A percentile compares a stretch with the other conserved stretches of the same genome.
These are phyloP conservation scores for Enteromius unitaeniatus DNA, from an alignment of 2,797 vertebrate species.

Conservation along the genomic window DNA sequence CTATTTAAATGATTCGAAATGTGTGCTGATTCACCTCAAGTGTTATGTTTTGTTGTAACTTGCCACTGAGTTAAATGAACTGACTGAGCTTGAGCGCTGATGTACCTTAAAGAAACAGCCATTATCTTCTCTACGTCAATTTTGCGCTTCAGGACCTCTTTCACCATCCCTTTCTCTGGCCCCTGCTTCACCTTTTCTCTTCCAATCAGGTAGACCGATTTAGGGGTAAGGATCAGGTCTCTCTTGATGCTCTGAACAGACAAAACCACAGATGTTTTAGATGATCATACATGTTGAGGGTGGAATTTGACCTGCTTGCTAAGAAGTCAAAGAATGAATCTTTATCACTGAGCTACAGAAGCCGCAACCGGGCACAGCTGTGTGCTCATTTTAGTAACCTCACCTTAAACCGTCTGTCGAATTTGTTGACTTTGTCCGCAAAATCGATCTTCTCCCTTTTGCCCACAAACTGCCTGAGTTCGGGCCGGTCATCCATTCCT, in stretches of 20 bases:
- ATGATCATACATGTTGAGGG: neutral
- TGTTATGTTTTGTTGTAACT: neutral
- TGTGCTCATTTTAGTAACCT: neutral
- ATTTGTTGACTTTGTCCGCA: constrained; percentile 94
- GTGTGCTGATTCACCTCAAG: neutral
- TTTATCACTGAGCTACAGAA: neutral
- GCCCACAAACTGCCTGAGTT: constrained; percentile 92
- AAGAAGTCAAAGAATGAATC: neutral
- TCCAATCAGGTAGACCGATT: constrained; percentile 92
- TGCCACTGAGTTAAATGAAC: neutral
- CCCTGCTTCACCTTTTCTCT: constrained; percentile 96
- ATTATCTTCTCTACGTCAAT: constrained; percentile 92
- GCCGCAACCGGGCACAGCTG: neutral
- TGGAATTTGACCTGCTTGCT: neutral
- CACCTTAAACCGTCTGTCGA: constrained; percentile 95
- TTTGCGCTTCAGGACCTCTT: constrained; percentile 90
- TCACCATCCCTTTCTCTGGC: constrained; percentile 92
- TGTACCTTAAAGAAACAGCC: constrained; percentile 91
- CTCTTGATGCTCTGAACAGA: constrained; percentile 87
- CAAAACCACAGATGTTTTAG: neutral
- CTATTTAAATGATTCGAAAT: neutral
- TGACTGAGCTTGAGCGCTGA: neutral
- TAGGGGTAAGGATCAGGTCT: constrained; percentile 94
- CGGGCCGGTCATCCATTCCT: constrained; percentile 93
- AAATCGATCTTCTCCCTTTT: constrained; percentile 98